Evolutionary conservation across 37 sponge, comb jelly and placozoan species (phyloP).

Genomic region (Aphrocallistes beatrix): DNA sequence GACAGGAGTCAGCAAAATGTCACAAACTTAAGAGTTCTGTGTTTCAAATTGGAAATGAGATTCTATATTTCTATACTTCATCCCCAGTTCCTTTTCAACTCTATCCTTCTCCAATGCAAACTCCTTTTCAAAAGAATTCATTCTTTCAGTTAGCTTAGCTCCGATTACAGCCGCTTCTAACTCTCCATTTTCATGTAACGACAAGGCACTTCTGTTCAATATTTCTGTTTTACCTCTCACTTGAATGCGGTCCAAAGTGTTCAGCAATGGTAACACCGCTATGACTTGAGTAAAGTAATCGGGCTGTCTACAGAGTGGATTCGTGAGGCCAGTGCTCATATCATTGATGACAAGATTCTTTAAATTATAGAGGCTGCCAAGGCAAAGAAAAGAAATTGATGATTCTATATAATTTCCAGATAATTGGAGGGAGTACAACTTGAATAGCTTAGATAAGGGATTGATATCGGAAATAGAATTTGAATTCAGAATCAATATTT

Average conservation of each 20-base stretch:
- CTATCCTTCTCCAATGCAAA: too few relatives aligned
- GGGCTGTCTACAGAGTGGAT: neutral
- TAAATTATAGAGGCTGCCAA: neutral
- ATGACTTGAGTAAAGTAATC: neutral
- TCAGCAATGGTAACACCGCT: neutral
- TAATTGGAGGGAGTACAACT: neutral
- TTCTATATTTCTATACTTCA: too few relatives aligned
- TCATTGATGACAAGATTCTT: neutral
- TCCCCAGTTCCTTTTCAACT: too few relatives aligned
- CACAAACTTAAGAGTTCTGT: too few relatives aligned
- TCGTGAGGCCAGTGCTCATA: neutral
- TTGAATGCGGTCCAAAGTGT: neutral
- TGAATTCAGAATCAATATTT: neutral
- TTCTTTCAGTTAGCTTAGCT: too few relatives aligned
- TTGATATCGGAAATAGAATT: neutral
- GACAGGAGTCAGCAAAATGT: too few relatives aligned
- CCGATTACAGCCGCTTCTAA: too few relatives aligned
- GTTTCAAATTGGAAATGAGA: too few relatives aligned
- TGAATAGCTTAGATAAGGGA: neutral
- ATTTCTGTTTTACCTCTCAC: neutral
- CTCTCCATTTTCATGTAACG: too few relatives aligned
- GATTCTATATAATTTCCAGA: neutral
- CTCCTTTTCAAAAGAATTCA: too few relatives aligned
- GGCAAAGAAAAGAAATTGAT: neutral
- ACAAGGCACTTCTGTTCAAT: too few relatives aligned